Conservation (phyloP, 2,113 vertebrate species). For the Anhinga rufa region DNA sequence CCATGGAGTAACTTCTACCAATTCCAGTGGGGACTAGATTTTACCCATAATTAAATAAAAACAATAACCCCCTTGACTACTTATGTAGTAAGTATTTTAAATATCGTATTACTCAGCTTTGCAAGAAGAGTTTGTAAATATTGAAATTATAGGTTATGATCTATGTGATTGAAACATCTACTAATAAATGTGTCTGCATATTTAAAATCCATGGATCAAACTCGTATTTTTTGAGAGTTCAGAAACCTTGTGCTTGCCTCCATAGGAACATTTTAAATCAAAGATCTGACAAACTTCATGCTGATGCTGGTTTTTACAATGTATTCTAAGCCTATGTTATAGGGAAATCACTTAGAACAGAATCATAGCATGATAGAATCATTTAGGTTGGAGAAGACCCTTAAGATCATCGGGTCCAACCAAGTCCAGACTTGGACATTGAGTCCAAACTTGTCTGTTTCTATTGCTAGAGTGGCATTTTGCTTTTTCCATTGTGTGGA, state of each 20-base stretch:
- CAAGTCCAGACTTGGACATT: not conserved
- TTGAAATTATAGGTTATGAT: not conserved
- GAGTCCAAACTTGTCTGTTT: not conserved
- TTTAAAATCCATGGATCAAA: not conserved
- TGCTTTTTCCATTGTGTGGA: not conserved
- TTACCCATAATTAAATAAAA: not conserved
- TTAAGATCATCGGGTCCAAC: not conserved
- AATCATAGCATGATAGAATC: not conserved
- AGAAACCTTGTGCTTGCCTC: not conserved
- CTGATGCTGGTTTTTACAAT: not conserved
- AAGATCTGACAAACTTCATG: not conserved
- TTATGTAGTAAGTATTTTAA: not conserved
- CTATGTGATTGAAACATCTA: not conserved
- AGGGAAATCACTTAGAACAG: not conserved
- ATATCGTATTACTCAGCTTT: not conserved
- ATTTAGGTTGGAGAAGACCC: not conserved
- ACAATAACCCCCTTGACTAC: not conserved
- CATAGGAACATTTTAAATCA: not conserved
- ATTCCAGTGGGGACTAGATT: not conserved
- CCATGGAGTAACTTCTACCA: not conserved
- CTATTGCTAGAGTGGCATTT: not conserved
- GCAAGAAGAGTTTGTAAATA: not conserved
- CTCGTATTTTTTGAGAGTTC: not conserved
- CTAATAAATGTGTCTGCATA: not conserved
- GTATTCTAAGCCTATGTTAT: not conserved